Evolutionary conservation across 2,888 invertebrate species (phyloP).

Genomic region (Scaptomyza reducta): DNA sequence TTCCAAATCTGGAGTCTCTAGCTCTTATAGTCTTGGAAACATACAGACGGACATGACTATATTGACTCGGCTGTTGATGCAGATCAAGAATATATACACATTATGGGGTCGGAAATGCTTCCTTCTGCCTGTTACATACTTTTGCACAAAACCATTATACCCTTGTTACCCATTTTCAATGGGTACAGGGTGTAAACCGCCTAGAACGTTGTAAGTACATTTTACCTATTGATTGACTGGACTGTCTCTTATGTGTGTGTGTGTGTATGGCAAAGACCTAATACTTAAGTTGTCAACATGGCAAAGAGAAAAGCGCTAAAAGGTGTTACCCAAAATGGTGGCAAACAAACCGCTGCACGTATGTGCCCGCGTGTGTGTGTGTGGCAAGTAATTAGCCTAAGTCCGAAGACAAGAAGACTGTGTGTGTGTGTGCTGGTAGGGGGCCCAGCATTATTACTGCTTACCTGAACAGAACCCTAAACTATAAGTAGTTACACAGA

Average conservation of each 20-base stretch:
- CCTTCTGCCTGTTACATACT: too few species aligned
- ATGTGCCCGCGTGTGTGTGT: conserved; percentile 5
- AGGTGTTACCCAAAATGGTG: conserved; percentile 52
- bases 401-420: conserved; percentile 10
- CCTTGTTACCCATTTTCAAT: too few species aligned
- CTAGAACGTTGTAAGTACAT: background rate
- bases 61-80: too few species aligned
- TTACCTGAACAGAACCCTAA: conserved; percentile 19
- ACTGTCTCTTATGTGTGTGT: conserved; percentile 2
- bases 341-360: conserved; percentile 18
- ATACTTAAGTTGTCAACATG: conserved; percentile 53
- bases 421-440: conserved; percentile 1
- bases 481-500: conserved; percentile 24
- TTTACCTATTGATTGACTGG: conserved; percentile 21
- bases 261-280: conserved; percentile 9
- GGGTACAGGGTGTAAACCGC: too few species aligned
- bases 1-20: too few species aligned
- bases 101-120: too few species aligned
- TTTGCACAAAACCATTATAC: too few species aligned
- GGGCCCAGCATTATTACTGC: conserved; percentile 34
- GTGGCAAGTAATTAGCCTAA: conserved; percentile 48
- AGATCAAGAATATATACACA: too few species aligned
- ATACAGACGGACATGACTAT: too few species aligned
- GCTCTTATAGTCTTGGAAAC: too few species aligned
- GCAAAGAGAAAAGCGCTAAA: conserved; percentile 23